A percentile compares a stretch with the other conserved stretches of the same genome.
These are phyloP conservation scores for Platycheirus rosarum DNA, from an alignment of 2,888 invertebrate species.

Conservation along the genomic window DNA sequence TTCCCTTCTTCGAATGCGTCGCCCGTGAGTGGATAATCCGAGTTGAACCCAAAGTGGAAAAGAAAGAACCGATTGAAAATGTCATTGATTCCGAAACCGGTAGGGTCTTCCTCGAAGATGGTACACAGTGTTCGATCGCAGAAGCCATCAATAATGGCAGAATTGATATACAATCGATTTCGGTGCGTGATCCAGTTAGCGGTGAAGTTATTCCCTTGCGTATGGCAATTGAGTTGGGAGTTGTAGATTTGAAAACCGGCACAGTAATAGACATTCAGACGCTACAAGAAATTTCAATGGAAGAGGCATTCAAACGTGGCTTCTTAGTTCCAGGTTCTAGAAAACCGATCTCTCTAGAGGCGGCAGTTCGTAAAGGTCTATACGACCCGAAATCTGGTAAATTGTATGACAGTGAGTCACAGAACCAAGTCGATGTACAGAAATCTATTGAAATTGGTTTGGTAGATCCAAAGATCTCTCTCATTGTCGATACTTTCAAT, in stretches of 20 bases:
- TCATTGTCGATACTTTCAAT: constrained; percentile 90
- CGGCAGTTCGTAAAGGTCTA: constrained; percentile 87
- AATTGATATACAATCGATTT: constrained; percentile 90
- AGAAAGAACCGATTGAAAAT: constrained; percentile 85
- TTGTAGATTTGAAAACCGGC: constrained; percentile 90
- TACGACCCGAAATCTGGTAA: constrained; percentile 88
- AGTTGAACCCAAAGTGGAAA: constrained; percentile 84
- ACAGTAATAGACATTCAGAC: constrained; percentile 88
- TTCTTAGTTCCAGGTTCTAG: constrained; percentile 87
- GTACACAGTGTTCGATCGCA: constrained; percentile 86
- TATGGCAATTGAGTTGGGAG: constrained; percentile 91
- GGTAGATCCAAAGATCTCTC: constrained; percentile 91
- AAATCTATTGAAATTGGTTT: constrained; percentile 91
- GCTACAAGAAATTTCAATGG: constrained; percentile 87
- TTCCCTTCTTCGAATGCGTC: constrained; percentile 93
- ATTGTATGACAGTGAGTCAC: constrained; percentile 88
- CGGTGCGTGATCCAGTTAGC: constrained; percentile 88
- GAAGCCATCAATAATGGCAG: constrained; percentile 90
- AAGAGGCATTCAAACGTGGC: constrained; percentile 88
- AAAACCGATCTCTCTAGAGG: constrained; percentile 90
- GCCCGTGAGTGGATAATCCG: constrained; percentile 90
- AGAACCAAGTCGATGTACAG: constrained; percentile 88
- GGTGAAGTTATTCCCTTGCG: constrained; percentile 90
- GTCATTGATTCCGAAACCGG: constrained; percentile 89
- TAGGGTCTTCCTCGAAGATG: constrained; percentile 87